phyloP scores from a whole-genome alignment of 2,113 vertebrate species.

The Carassius gibelio region DNA sequence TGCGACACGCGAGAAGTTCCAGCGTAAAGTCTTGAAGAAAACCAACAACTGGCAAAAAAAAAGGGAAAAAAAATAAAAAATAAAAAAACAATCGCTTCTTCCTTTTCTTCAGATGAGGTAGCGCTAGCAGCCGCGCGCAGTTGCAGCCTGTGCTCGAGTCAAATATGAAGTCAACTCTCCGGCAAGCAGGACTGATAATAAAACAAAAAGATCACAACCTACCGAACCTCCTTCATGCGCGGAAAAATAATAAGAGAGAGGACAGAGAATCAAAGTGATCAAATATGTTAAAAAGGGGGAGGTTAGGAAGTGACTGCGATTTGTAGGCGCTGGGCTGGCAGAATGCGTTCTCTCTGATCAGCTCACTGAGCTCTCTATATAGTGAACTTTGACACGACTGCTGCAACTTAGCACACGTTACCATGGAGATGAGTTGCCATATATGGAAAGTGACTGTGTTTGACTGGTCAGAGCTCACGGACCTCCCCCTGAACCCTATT shows the following conservation, averaged over 20 bases:
- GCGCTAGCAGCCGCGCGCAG: slow-evolving; percentile 71
- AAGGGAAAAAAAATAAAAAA: no score
- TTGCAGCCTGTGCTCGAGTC: slow-evolving; percentile 76
- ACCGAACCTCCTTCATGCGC: slow-evolving; percentile 83
- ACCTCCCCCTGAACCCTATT: slow-evolving; percentile 90
- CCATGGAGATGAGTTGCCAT: slow-evolving; percentile 95
- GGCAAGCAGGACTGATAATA: slow-evolving; percentile 74
- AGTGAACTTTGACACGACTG: slow-evolving; percentile 99
- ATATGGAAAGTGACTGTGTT: slow-evolving; percentile 95
- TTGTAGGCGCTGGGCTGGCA: slow-evolving; percentile 88
- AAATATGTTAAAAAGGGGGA: slow-evolving; percentile 92
- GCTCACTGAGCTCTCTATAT: slow-evolving; percentile 98
- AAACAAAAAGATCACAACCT: slow-evolving; percentile 81
- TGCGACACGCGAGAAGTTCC: slow-evolving; percentile 83
- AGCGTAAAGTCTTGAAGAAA: slow-evolving; percentile 84
- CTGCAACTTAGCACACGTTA: slow-evolving; percentile 98
- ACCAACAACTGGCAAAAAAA: slow-evolving; percentile 81
- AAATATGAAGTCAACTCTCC: slow-evolving; percentile 86
- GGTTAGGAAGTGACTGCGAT: slow-evolving; percentile 89
- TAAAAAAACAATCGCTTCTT: slow-evolving; percentile 65
- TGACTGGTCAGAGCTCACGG: slow-evolving; percentile 92
- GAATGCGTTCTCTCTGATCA: slow-evolving; percentile 94
- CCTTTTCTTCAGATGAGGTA: slow-evolving; percentile 74
- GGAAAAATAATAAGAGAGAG: slow-evolving; percentile 78
- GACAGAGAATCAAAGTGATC: slow-evolving; percentile 86